Conservation (phyloP, 2,888 invertebrate genomes). For the Pyrgus malvae region DNA sequence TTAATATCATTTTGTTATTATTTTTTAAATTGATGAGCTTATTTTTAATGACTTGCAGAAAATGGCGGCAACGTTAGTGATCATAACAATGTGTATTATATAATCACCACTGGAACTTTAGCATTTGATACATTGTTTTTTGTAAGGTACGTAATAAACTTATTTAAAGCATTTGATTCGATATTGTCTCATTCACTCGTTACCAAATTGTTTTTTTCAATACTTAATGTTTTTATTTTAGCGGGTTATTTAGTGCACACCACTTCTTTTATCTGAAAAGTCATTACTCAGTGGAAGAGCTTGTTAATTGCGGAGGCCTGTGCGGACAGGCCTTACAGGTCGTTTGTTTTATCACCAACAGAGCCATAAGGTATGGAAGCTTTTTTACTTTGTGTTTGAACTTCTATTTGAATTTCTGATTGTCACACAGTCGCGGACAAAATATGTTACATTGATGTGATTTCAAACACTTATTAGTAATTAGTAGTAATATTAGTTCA, state of each 20-base stretch:
- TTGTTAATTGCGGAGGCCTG: slow-evolving; percentile 65
- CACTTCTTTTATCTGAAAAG: slow-evolving; percentile 82
- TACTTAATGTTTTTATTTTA: slow-evolving; percentile 45
- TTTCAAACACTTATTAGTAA: no score
- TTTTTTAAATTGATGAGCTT: no score
- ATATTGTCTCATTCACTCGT: not conserved
- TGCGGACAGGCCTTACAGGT: slow-evolving; percentile 77
- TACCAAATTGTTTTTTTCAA: not conserved
- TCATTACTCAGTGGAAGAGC: slow-evolving; percentile 68
- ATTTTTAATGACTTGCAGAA: slow-evolving; percentile 56
- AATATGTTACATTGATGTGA: no score
- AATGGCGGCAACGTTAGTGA: slow-evolving; percentile 64
- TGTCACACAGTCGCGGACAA: not conserved
- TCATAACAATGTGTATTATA: slow-evolving; percentile 70
- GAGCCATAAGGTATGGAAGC: slow-evolving; percentile 77
- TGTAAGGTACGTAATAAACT: slow-evolving; percentile 70
- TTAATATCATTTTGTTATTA: no score
- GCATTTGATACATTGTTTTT: slow-evolving; percentile 84
- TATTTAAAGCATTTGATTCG: not conserved
- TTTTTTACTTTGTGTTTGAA: not conserved
- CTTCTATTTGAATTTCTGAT: not conserved
- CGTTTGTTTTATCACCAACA: slow-evolving; percentile 74
- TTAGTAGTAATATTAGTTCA: no score
- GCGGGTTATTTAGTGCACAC: slow-evolving; percentile 83
- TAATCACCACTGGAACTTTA: slow-evolving; percentile 78